phyloP scores from a whole-genome alignment of 2,113 vertebrate genomes.

The Varanus komodoensis region DNA sequence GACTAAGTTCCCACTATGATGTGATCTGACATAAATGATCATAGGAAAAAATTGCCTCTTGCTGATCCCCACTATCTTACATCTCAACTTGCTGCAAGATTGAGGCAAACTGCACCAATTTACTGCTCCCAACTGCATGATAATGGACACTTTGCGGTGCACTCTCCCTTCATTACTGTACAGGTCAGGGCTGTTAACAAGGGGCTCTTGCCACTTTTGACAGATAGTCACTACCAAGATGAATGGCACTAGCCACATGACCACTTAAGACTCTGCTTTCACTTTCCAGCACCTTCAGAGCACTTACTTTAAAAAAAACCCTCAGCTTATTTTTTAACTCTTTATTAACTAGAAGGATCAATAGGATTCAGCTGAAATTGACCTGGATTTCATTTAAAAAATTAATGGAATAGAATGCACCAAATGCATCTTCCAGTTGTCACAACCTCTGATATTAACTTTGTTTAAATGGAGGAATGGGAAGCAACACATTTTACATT shows the following conservation, averaged over 20 bases:
- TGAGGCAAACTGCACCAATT: slow-evolving; percentile 92
- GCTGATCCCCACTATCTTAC: slow-evolving; percentile 86
- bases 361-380: slow-evolving; percentile 68
- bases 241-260: slow-evolving; percentile 89
- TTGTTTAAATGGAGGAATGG: slow-evolving; percentile 55
- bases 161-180: slow-evolving; percentile 86
- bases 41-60: slow-evolving; percentile 91
- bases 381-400: slow-evolving; percentile 67
- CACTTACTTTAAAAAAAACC: slow-evolving; percentile 70
- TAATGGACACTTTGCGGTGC: slow-evolving; percentile 88
- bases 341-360: slow-evolving; percentile 81
- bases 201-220: slow-evolving; percentile 87
- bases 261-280: slow-evolving; percentile 88
- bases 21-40: slow-evolving; percentile 87
- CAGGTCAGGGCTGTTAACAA: slow-evolving; percentile 90
- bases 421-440: slow-evolving; percentile 55
- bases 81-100: slow-evolving; percentile 88
- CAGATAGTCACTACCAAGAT: slow-evolving; percentile 88
- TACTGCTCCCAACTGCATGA: slow-evolving; percentile 88
- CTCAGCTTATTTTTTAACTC: slow-evolving; percentile 83
- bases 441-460: slow-evolving; percentile 44
- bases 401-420: slow-evolving; percentile 42
- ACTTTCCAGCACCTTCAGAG: slow-evolving; percentile 82
- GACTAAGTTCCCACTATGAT: slow-evolving; percentile 85
- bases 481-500: slow-evolving; percentile 34